Base-by-base conservation (phyloP, 2,113 vertebrate genomes). In the Ochotona curzoniae region DNA sequence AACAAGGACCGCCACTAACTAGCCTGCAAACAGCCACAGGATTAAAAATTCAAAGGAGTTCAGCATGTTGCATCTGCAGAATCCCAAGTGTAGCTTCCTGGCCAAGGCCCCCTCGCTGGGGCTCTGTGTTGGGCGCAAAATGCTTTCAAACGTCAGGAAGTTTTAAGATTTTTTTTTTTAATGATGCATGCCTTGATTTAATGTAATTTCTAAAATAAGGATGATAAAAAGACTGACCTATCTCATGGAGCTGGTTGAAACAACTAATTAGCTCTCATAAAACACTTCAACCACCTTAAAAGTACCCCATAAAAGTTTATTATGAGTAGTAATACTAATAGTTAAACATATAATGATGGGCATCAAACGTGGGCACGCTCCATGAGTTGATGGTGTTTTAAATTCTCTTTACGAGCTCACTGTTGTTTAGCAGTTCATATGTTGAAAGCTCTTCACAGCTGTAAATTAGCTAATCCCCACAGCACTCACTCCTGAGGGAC, bases 241-340 rank as follows among this genome's bases (percentile, higher is more conserved):
- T 85, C 74, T 95, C 95, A 88, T 38, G 95, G 87, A 89, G 83
- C 82, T 93, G 78, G 89, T 94, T 95, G 87, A 85, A 96, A 95
- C 93, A 95, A 97, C 95, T 96, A 96, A 97, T 97, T 97, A 96
- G 81, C 93, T 94, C 94, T 96, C 96, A 92, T 96, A 97, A 97
- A 97, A 94, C 84, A 95, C 96, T 95, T 96, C 94, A 96, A 95
- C 95, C 95, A 94, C 95, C 69, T 96, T 90, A 96, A 96, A 96
- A 96, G 96, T 94, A 89, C 89, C 97, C 93, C 96, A 95, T 97
- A 97, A 97, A 97, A 93, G 91, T 97, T 97, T 97, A 97, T 97
- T 97, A 95, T 80, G 91, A 96, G 95, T 94, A 94, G 95, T 97
- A 96, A 96, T 88, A 81, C 91, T 96, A 97, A 97, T 95, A 96